phyloP scores from a whole-genome alignment of 2,888 invertebrate species.

The Acanthococcus lagerstroemiae region DNA sequence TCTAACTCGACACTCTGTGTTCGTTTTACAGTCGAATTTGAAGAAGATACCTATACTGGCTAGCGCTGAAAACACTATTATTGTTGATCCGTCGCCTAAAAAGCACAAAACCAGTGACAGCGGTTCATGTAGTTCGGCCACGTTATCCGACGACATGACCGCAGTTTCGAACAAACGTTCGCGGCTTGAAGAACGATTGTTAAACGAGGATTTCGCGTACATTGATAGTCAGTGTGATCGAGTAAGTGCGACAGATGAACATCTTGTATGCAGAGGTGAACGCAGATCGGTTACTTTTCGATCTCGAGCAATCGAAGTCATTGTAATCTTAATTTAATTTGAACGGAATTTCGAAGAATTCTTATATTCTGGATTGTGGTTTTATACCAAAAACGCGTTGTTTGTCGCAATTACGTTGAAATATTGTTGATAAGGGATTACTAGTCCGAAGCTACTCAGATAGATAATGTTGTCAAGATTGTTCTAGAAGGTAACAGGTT shows the following conservation, averaged over 20 bases:
- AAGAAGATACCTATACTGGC: conserved; percentile 44
- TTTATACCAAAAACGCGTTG: too few relatives aligned
- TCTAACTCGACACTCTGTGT: conserved; percentile 5
- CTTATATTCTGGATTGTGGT: too few relatives aligned
- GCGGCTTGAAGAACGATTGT: conserved; percentile 64
- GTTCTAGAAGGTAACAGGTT: too few relatives aligned
- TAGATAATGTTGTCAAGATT: too few relatives aligned
- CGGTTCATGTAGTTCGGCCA: conserved; percentile 27
- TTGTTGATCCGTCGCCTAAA: conserved; percentile 52
- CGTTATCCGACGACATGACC: conserved; percentile 30
- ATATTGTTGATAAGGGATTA: too few relatives aligned
- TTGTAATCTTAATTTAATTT: too few relatives aligned
- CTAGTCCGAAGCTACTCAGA: too few relatives aligned
- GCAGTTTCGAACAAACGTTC: conserved; percentile 49
- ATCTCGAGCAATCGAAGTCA: too few relatives aligned
- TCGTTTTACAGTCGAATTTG: conserved; percentile 41
- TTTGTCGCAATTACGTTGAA: too few relatives aligned
- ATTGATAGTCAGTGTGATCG: conserved; percentile 65
- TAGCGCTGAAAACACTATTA: conserved; percentile 48
- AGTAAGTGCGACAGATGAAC: not conserved
- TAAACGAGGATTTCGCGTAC: conserved; percentile 56
- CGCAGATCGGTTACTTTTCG: too few relatives aligned
- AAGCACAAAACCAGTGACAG: conserved; percentile 43
- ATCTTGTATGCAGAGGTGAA: too few relatives aligned
- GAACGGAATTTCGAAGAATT: too few relatives aligned